A percentile compares a stretch with the other conserved stretches of the same genome.
These are phyloP conservation scores for Drosophila burlai DNA, from an alignment of 1,140 invertebrate species.

Conservation along the genomic window DNA sequence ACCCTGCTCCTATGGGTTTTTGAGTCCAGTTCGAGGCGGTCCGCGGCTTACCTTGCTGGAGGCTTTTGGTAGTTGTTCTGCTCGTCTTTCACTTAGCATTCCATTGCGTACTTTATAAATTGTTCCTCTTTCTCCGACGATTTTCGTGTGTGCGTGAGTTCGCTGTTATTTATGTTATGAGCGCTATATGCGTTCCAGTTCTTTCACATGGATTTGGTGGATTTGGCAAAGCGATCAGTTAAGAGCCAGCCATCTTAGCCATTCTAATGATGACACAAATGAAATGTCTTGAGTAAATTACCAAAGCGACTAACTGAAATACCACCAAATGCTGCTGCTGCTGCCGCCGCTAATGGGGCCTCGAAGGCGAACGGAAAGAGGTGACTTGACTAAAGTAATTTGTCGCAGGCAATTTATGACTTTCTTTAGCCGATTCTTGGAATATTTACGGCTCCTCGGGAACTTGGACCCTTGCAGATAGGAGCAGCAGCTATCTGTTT, in stretches of 20 bases:
- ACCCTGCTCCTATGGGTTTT: conserved; percentile 2
- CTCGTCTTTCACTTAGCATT: conserved; percentile 58
- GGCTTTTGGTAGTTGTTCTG: conserved; percentile 43
- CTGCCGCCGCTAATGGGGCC: conserved; percentile 44
- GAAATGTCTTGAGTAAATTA: conserved; percentile 46
- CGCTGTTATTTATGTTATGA: conserved; percentile 56
- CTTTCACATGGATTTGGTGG: conserved; percentile 46
- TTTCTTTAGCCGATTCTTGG: conserved; percentile 48
- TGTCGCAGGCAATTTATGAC: conserved; percentile 60
- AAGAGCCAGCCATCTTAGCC: conserved; percentile 30
- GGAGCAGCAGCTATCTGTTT: conserved; percentile 35
- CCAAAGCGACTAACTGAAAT: conserved; percentile 36
- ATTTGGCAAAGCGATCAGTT: conserved; percentile 44
- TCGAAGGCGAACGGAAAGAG: conserved; percentile 44
- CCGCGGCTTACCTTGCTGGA: conserved; percentile 60
- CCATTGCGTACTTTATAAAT: conserved; percentile 58
- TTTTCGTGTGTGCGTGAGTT: conserved; percentile 30
- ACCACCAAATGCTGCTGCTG: conserved; percentile 20
- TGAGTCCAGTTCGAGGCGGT: conserved; percentile 31
- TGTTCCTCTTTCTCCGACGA: conserved; percentile 23
- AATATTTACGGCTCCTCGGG: conserved; percentile 22
- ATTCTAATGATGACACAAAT: conserved; percentile 46
- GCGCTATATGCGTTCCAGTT: conserved; percentile 58
- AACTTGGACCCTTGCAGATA: conserved; percentile 29
- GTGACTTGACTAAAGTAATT: conserved; percentile 43